Evolutionary conservation across 2,888 invertebrate species (phyloP).

Genomic region (Drosophila mayaguana): DNA sequence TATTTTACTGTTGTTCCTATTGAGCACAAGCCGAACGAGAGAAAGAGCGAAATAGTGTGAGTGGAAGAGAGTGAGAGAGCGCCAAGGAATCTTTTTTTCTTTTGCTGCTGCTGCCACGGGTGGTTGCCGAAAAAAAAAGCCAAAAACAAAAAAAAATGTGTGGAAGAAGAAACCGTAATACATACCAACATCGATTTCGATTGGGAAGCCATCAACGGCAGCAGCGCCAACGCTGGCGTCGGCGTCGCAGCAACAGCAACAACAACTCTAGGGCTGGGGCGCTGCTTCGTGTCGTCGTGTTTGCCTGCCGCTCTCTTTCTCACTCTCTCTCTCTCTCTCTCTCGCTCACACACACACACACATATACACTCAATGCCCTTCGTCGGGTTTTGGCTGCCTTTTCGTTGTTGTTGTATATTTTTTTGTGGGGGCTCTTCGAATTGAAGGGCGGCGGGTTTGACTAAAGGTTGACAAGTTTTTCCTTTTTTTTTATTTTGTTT

Average conservation of each 20-base stretch:
- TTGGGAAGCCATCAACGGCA: constrained; percentile 85
- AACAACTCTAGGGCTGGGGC: constrained; percentile 40
- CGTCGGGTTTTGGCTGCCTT: constrained; percentile 40
- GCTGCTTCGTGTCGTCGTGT: constrained; percentile 58
- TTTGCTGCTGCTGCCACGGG: constrained; percentile 38
- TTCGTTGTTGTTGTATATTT: constrained; percentile 30
- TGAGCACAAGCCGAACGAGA: not conserved
- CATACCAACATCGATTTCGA: constrained; percentile 85
- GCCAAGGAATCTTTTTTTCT: constrained; percentile 21
- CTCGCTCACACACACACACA: not conserved
- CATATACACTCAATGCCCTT: constrained; percentile 36
- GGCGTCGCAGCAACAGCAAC: constrained; percentile 24
- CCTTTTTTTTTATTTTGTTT: constrained; percentile 9
- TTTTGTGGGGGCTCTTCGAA: constrained; percentile 61
- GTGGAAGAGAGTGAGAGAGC: constrained; percentile 13
- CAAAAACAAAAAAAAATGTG: constrained; percentile 34
- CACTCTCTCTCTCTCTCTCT: constrained; percentile 14
- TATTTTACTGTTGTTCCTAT: constrained; percentile 5
- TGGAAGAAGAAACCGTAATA: constrained; percentile 49
- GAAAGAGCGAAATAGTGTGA: constrained; percentile 11
- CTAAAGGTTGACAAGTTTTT: constrained; percentile 75
- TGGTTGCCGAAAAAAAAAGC: constrained; percentile 50
- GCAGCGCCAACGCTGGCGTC: constrained; percentile 42
- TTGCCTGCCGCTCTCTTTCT: constrained; percentile 27
- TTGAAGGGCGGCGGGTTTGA: constrained; percentile 62